Conservation (phyloP, 2,797 vertebrate genomes). For the Chelon auratus region DNA sequence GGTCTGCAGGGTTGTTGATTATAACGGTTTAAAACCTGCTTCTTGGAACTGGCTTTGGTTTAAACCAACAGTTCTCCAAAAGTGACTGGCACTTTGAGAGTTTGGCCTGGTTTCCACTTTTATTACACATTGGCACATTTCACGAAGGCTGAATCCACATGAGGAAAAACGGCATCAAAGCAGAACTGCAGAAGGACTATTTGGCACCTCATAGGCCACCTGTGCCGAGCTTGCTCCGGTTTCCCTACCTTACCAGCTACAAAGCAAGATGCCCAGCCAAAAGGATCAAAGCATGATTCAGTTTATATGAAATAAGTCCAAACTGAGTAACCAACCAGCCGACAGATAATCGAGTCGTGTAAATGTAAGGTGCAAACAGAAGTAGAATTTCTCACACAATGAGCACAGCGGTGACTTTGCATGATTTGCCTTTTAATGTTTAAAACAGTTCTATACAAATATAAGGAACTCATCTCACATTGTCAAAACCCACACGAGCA, state of each 20-base stretch:
- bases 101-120: background rate
- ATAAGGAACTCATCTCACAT: constrained; percentile 56
- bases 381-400: constrained; percentile 9
- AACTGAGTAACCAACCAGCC: no score
- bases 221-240: background rate
- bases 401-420: constrained; percentile 22
- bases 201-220: background rate
- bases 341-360: background rate
- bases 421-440: constrained; percentile 64
- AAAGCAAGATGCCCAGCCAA: background rate
- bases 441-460: constrained; percentile 70
- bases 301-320: no score
- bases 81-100: background rate
- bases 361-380: background rate
- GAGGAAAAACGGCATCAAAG: background rate
- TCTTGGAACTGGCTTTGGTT: background rate
- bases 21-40: background rate
- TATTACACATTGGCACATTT: no score
- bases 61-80: background rate
- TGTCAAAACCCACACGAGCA: constrained; percentile 44
- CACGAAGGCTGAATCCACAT: background rate
- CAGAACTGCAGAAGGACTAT: background rate
- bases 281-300: background rate
- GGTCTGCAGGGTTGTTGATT: background rate
- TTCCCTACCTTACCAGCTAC: background rate